A percentile compares a stretch with the other conserved stretches of the same genome.
phyloP scores from a whole-genome alignment of 2,113 vertebrate species.

The Psephotus haematonotus region DNA sequence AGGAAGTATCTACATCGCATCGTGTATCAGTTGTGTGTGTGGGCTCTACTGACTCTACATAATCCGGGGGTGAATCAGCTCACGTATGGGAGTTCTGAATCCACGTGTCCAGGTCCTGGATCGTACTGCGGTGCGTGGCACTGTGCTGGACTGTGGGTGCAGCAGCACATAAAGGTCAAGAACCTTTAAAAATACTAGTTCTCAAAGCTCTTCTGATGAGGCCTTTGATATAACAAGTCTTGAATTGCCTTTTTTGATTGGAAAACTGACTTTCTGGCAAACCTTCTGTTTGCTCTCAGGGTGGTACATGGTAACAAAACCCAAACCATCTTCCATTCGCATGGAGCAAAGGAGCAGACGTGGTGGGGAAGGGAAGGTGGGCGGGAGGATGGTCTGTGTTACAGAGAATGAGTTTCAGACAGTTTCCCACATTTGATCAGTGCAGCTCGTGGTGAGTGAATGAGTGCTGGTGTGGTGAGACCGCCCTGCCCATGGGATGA shows the following conservation, averaged over 20 bases:
- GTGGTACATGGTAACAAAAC: background rate
- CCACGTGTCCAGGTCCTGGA: background rate
- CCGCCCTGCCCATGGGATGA: accelerated
- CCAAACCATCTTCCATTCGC: background rate
- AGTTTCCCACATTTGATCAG: background rate
- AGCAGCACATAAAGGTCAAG: background rate
- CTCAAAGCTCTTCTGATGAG: background rate
- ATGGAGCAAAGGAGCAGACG: background rate
- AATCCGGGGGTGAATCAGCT: conserved; percentile 30
- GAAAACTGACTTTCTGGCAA: background rate
- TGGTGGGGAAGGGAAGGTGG: background rate
- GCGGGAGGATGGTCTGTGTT: accelerated
- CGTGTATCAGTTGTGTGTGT: background rate
- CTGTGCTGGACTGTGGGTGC: accelerated
- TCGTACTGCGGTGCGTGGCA: background rate
- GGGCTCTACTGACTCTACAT: background rate
- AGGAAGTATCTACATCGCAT: conserved; percentile 43
- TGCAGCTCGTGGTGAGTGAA: accelerated
- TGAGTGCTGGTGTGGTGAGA: background rate
- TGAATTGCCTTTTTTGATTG: background rate
- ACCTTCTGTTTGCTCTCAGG: background rate
- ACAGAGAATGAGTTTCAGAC: background rate
- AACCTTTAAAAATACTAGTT: background rate
- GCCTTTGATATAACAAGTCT: background rate
- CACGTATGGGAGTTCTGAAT: background rate